Evolutionary conservation across 2,888 invertebrate species (phyloP).

Genomic region (Deroplatys truncata): DNA sequence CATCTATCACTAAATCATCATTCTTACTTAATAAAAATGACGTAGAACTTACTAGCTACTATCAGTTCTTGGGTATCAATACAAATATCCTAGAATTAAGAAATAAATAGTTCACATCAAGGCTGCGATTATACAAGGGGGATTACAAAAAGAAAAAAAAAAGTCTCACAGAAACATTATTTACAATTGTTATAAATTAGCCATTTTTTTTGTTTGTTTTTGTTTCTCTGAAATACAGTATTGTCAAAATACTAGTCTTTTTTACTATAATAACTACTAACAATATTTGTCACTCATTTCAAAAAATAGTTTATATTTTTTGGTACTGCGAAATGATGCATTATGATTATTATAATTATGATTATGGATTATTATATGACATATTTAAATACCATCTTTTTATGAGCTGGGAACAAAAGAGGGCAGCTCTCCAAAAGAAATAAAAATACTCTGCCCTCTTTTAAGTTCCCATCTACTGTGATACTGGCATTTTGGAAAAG

Average conservation of each 20-base stretch:
- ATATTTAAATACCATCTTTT: not conserved
- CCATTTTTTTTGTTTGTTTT: constrained; percentile 16
- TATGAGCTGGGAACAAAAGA: constrained; percentile 2
- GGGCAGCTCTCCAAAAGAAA: constrained; percentile 9
- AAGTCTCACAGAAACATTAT: constrained; percentile 14
- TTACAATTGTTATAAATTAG: constrained; percentile 22
- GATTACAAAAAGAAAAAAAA: constrained; percentile 14
- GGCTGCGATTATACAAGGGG: constrained; percentile 10
- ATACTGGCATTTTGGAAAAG: not conserved
- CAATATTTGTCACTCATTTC: constrained; percentile 18
- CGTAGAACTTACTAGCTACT: constrained; percentile 20
- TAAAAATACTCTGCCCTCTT: constrained; percentile 18
- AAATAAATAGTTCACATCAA: constrained; percentile 21
- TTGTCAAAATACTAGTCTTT: constrained; percentile 28
- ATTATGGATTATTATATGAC: not conserved
- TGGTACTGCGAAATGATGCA: not conserved
- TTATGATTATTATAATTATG: not conserved
- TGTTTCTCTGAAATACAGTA: constrained; percentile 23
- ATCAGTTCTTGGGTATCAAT: constrained; percentile 23
- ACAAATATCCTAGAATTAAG: constrained; percentile 14
- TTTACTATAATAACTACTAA: constrained; percentile 17
- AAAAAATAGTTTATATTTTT: constrained; percentile 23
- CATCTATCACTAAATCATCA: constrained; percentile 18
- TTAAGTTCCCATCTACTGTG: not conserved
- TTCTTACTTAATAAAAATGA: constrained; percentile 20